These are phyloP conservation scores for Fragum sueziense DNA, from an alignment of 2,888 invertebrate genomes.

Conservation along the genomic window DNA sequence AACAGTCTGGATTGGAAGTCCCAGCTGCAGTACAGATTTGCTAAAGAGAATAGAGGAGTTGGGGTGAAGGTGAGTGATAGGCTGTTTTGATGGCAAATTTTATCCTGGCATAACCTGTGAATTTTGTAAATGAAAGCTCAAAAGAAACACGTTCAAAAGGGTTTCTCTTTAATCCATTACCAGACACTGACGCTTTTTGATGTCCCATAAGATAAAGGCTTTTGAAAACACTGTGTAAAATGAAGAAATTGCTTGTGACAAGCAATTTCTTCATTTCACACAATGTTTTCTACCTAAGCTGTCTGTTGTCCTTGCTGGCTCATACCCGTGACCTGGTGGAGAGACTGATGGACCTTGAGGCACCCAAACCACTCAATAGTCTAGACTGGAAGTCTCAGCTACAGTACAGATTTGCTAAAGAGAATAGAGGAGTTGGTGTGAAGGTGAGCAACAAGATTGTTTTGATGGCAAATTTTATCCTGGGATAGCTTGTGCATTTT, in stretches of 20 bases:
- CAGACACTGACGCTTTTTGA: too few relatives aligned
- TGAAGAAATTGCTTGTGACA: constrained; percentile 4
- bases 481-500: too few relatives aligned
- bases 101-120: too few relatives aligned
- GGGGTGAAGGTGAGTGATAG: constrained; percentile 70
- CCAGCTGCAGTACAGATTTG: constrained; percentile 73
- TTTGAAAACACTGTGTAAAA: too few relatives aligned
- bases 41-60: constrained; percentile 65
- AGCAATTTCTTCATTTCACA: constrained; percentile 9
- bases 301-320: constrained; percentile 74
- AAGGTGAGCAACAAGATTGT: constrained; percentile 70
- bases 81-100: background rate
- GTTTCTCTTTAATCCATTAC: too few relatives aligned
- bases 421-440: constrained; percentile 67
- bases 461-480: background rate
- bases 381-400: constrained; percentile 78
- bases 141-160: too few relatives aligned
- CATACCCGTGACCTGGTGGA: constrained; percentile 73
- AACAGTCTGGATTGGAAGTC: constrained; percentile 76
- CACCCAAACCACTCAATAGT: constrained; percentile 56
- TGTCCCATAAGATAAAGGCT: too few relatives aligned
- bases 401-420: constrained; percentile 68
- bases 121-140: background rate
- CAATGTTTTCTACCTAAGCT: constrained; percentile 74
- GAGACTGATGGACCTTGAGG: constrained; percentile 63